These are phyloP conservation scores for Lasioglossum baleicum DNA, from an alignment of 1,140 invertebrate genomes.

Conservation along the genomic window DNA sequence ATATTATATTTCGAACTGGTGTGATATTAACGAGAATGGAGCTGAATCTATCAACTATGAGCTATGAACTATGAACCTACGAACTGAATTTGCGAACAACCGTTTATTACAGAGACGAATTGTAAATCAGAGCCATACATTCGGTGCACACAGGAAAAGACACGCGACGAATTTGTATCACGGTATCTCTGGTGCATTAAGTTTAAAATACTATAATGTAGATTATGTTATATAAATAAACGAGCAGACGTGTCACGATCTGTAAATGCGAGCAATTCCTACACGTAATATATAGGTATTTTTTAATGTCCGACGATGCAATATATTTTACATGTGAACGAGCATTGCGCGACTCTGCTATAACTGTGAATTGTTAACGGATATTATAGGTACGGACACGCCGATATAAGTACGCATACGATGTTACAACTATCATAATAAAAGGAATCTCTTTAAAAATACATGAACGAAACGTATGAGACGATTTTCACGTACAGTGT, in stretches of 20 bases:
- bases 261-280: constrained; percentile 36
- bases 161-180: not conserved
- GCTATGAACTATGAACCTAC: too few species aligned
- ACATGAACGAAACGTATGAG: constrained; percentile 9
- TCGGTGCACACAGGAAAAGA: not conserved
- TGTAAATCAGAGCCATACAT: not conserved
- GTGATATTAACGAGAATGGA: not conserved
- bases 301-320: constrained; percentile 41
- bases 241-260: not conserved
- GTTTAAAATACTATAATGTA: constrained; percentile 14
- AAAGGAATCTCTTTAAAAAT: constrained; percentile 43
- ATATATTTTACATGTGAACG: constrained; percentile 44
- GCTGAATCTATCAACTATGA: too few species aligned
- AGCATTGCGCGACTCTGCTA: constrained; percentile 31
- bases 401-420: constrained; percentile 1
- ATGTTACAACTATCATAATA: constrained; percentile 50
- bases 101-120: not conserved
- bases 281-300: constrained; percentile 38
- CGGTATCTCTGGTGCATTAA: not conserved
- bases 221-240: constrained; percentile 14
- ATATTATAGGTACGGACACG: too few species aligned
- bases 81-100: too few species aligned
- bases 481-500: constrained; percentile 39
- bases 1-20: not conserved
- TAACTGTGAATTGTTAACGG: constrained; percentile 41